Percentiles rank a stretch among this genome's conserved stretches.
These are phyloP conservation scores for Rhynchomys soricoides DNA, from an alignment of 2,113 vertebrate species.

Conservation along the genomic window DNA sequence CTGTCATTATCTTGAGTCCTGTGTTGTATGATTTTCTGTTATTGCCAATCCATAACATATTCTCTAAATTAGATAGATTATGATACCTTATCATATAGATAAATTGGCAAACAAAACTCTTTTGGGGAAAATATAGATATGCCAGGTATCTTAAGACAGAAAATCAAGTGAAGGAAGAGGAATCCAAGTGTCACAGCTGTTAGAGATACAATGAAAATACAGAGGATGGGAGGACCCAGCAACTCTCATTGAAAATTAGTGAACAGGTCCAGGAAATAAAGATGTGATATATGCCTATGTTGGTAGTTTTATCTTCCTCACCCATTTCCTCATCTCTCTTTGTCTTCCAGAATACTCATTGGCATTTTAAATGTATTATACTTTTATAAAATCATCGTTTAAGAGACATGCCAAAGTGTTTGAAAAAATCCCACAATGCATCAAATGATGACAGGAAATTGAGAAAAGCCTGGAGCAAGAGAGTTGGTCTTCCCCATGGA, in stretches of 20 bases:
- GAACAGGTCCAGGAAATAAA: neutral
- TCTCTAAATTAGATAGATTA: neutral
- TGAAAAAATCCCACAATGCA: neutral
- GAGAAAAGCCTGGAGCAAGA: neutral
- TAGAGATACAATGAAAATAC: neutral
- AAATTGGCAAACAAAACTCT: neutral
- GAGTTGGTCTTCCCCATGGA: neutral
- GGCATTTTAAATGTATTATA: neutral
- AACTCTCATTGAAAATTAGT: too few species aligned
- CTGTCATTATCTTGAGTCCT: neutral
- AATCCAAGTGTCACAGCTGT: neutral
- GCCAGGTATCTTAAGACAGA: neutral
- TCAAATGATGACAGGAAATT: neutral
- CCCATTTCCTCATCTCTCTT: neutral
- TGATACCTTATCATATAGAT: neutral
- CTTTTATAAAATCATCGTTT: neutral
- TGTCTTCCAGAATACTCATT: neutral
- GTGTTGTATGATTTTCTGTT: neutral
- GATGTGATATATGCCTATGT: neutral
- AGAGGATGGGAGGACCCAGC: accelerated
- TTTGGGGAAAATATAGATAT: neutral
- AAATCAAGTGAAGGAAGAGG: neutral
- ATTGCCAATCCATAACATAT: neutral
- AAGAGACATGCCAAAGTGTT: neutral
- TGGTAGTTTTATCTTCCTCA: neutral